Base-by-base conservation (phyloP, 2,888 invertebrate genomes). In the Tachina fera region DNA sequence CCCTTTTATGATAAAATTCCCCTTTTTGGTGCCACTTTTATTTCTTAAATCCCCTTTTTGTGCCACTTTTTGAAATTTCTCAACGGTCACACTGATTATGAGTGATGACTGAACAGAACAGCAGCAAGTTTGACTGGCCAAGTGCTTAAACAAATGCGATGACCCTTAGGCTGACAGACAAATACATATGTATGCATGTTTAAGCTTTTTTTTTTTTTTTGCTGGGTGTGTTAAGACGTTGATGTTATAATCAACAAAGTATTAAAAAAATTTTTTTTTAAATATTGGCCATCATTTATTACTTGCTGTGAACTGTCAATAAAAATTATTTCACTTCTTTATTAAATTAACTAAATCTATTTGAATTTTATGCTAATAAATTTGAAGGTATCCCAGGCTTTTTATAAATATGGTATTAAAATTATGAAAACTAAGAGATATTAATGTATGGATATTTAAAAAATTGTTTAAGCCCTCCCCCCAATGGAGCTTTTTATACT, bases 231-330 rank as follows among this genome's bases (percentile, higher is more conserved):
- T 14, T 19, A 47, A 47, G 0, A 58, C 43, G 43, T 41, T 63
- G 19, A 22, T 63, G 53, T 63, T 63, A 45, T 63, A 75, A 43
- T 75, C 74, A 41, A 41, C 19, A 19, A 31, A 22, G 41, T 22
- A 60, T 14, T n/a, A n/a, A 60, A 60, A 22, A 13, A 19, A 41
- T 9, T 43, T 16, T 53, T 10, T 71, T 58, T 14, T 45, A 31
- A 6, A 19, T 19, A 45, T 6, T 68, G 1, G 13, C 8, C 19
- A 80, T 80, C 80, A 84, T 84, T 84, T 76, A 84, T 84, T 65
- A 80, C 80, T 70, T 60, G 80, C 84, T 79, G 80, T 78, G 75
- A 80, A 76, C 76, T 79, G 84, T 76, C 79, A 84, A 76, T 84
- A 84, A 60, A 76, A 84, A 67, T 82, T 75, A 79, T 51, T 76